Base-by-base conservation (phyloP, 2,888 invertebrate species). In the Brenthis ino region DNA sequence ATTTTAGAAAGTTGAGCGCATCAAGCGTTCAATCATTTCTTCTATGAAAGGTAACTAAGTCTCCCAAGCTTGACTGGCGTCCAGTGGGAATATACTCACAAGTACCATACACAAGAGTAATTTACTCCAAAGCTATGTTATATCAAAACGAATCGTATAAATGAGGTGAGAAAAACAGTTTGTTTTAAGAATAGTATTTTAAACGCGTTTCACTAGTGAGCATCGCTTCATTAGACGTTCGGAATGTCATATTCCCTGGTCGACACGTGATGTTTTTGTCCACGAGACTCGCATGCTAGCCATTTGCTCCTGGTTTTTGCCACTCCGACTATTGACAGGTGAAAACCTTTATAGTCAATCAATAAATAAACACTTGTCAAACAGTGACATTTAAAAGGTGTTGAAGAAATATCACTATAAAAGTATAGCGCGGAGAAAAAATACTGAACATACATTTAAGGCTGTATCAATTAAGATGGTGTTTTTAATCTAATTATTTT, bases 231-330 rank as follows among this genome's bases (percentile, higher is more conserved):
- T 86, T 85, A 82, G 81, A 67, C 76, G 57, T 72, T 56, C 53
- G 88, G 90, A 87, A 91, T 91, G 88, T 81, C 79, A 85, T 81
- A 83, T 81, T 83, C 76, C 77, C 77, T 74, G 79, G 78, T 55
- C 72, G 72, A 69, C 56, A 64, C 51, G 55, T 72, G 54, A 60
- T 28, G 68, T 68, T 67, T 55, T 67, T 69, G 64, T 57, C 16
- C 55, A 55, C 60, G 55, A 64, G 56, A 37, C 53, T 53, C 33
- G 64, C 70, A 77, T 82, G 79, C 79, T 77, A 82, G 79, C 75
- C 70, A 76, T 72, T 79, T 81, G 86, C 85, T 67, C 61, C 67
- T 53, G 53, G 61, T 61, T 67, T 67, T 67, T 67, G 20, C 24
- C 53, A 14, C 14, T n/a, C 76, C 79, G 77, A 76, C 79, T 83